These are phyloP conservation scores for Drosophila triauraria DNA, from an alignment of 1,140 invertebrate species.

Conservation along the genomic window DNA sequence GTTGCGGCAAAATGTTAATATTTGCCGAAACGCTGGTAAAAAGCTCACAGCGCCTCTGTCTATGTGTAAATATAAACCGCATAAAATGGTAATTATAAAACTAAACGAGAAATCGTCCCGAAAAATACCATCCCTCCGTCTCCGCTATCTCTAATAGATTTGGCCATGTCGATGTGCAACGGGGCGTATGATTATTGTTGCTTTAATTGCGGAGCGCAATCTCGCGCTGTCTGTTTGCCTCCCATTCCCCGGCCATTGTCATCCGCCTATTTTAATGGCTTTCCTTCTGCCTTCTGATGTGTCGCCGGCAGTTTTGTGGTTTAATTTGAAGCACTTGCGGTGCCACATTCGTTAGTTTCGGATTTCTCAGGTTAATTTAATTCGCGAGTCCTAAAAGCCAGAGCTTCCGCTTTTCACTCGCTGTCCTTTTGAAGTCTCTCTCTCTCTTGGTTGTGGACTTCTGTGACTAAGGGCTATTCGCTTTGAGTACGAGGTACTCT, in stretches of 20 bases:
- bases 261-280: conserved; percentile 68
- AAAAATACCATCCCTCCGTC: background rate
- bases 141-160: conserved; percentile 75
- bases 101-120: conserved; percentile 62
- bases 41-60: conserved; percentile 40
- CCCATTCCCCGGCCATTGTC: conserved; percentile 3
- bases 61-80: conserved; percentile 72
- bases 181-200: conserved; percentile 82
- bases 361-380: conserved; percentile 32
- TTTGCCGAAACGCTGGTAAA: conserved; percentile 71
- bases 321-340: conserved; percentile 40
- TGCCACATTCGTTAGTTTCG: conserved; percentile 40
- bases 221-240: conserved; percentile 20
- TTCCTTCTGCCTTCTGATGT: conserved; percentile 33
- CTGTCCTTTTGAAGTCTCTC: conserved; percentile 8
- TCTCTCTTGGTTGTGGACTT: conserved; percentile 2
- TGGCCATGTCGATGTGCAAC: conserved; percentile 62
- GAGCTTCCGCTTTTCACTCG: background rate
- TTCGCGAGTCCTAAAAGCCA: conserved; percentile 9
- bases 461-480: conserved; percentile 36
- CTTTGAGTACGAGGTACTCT: conserved; percentile 4
- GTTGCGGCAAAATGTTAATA: conserved; percentile 79
- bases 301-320: conserved; percentile 51
- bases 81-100: conserved; percentile 82
- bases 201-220: conserved; percentile 62